These are phyloP conservation scores for Alligator sinensis DNA, from an alignment of 2,113 vertebrate genomes.

Conservation along the genomic window DNA sequence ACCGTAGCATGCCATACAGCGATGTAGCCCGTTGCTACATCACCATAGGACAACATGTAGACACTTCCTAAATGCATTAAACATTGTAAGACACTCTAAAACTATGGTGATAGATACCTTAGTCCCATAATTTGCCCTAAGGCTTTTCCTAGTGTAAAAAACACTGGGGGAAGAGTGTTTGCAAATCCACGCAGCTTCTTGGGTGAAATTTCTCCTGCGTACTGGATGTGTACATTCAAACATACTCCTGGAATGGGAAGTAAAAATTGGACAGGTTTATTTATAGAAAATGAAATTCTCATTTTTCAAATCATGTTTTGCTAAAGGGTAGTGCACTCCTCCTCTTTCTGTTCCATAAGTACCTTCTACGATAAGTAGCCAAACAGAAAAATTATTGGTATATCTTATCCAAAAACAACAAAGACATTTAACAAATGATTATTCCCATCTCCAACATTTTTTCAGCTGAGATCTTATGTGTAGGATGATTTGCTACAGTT, in stretches of 20 bases:
- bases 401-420: background rate
- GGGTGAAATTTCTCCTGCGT: slow-evolving; percentile 81
- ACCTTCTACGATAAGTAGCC: background rate
- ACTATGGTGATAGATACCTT: slow-evolving; percentile 64
- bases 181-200: slow-evolving; percentile 81
- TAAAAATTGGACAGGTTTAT: background rate
- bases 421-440: background rate
- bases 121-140: slow-evolving; percentile 81
- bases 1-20: too few relatives aligned
- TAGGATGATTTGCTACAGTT: background rate
- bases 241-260: slow-evolving; percentile 71
- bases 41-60: too few relatives aligned
- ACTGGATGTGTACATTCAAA: slow-evolving; percentile 79
- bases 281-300: background rate
- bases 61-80: background rate
- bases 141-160: slow-evolving; percentile 81
- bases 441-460: background rate
- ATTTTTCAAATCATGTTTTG: background rate
- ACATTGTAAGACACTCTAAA: background rate
- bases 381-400: background rate
- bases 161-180: slow-evolving; percentile 72
- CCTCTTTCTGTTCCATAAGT: background rate
- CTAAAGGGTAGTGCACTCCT: background rate
- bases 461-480: background rate
- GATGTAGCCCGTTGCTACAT: too few relatives aligned